Conservation (phyloP, 2,797 vertebrate species). For the Crax fasciolata region DNA sequence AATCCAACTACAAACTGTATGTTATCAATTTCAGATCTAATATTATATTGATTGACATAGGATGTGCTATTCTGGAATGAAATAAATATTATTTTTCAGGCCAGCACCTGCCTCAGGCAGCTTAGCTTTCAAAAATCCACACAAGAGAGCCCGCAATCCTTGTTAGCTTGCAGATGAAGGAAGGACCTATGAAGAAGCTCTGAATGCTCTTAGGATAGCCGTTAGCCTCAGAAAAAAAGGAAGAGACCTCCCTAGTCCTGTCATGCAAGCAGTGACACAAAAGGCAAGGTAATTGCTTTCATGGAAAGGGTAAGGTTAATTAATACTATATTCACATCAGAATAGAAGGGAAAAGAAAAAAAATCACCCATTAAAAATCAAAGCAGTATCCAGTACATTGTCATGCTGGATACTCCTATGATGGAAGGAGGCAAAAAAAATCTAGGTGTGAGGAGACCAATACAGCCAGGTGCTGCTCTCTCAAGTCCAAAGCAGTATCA, state of each 20-base stretch:
- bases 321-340: background rate
- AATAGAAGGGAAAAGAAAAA: background rate
- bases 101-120: background rate
- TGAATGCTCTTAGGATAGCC: background rate
- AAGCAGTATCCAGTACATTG: background rate
- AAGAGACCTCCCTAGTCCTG: background rate
- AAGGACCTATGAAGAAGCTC: background rate
- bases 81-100: background rate
- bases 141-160: background rate
- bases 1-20: background rate
- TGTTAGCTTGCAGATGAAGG: background rate
- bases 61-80: background rate
- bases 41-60: background rate
- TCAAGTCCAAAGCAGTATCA: background rate
- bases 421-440: background rate
- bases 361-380: too few relatives aligned
- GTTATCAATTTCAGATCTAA: background rate
- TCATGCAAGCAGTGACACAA: background rate
- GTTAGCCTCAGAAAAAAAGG: background rate
- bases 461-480: background rate
- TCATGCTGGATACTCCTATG: fast-evolving
- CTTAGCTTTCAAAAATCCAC: background rate
- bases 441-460: fast-evolving
- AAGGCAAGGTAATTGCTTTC: background rate
- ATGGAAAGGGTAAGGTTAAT: background rate